phyloP scores from a whole-genome alignment of 2,888 invertebrate genomes.

The Limnephilus auricula region DNA sequence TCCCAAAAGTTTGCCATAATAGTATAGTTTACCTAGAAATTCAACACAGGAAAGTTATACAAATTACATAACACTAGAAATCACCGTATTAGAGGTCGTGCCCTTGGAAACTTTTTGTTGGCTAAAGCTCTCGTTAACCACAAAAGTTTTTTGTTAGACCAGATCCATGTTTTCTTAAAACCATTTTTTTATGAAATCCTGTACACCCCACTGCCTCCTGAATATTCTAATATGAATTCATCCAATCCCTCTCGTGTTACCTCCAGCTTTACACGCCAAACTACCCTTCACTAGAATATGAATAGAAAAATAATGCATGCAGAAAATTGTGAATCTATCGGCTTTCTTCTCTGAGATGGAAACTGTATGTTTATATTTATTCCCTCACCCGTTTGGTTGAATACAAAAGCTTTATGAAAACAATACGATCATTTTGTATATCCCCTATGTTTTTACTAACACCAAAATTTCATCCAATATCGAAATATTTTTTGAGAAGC shows the following conservation, averaged over 20 bases:
- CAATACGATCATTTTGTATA: neutral
- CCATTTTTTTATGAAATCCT: neutral
- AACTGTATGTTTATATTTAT: neutral
- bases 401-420: neutral
- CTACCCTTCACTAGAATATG: constrained; percentile 10
- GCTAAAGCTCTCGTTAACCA: too few relatives aligned
- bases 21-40: too few relatives aligned
- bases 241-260: neutral
- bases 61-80: too few relatives aligned
- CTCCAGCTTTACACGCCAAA: neutral
- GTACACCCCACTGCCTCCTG: neutral
- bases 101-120: too few relatives aligned
- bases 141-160: neutral
- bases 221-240: neutral
- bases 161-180: neutral
- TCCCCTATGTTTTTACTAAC: neutral
- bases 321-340: neutral
- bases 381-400: neutral
- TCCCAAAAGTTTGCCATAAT: too few relatives aligned
- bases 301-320: constrained; percentile 20
- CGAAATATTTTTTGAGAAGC: neutral
- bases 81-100: too few relatives aligned
- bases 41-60: too few relatives aligned
- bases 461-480: neutral
- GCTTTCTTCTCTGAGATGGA: neutral